Base-by-base conservation (phyloP, 2,113 vertebrate genomes). In the Dipodomys spectabilis region DNA sequence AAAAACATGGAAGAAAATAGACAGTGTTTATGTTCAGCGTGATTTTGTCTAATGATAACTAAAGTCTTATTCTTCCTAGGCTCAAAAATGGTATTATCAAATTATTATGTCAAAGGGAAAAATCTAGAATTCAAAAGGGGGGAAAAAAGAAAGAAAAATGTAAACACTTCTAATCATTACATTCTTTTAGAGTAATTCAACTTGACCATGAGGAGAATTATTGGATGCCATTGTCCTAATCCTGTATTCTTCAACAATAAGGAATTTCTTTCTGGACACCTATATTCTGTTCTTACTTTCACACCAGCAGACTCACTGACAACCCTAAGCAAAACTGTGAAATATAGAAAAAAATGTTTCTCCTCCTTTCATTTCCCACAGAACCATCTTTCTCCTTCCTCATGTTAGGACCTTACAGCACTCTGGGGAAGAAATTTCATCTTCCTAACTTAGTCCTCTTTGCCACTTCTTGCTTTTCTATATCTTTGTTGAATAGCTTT, bases 21-120 rank as follows among this genome's bases (percentile, higher is more conserved):
- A 97, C 94, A 98, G 94, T 97, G 98, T 98, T 98, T 98, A 98
- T 97, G 98, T 98, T 98, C 98, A 97, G 97, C 68, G 94, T 96
- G 97, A 98, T 98, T 98, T 97, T 96, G 96, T 96, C 97, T 97
- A 97, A 97, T 95, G 92, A 97, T 96, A 96, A 97, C 97, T 96
- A 98, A 98, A 97, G 96, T 94, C 98, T 96, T 97, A 91, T 95
- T 95, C 96, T 94, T 97, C 96, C 92, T 95, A 0, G 84, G 94
- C 49, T 72, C 78, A 95, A 89, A 95, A 97, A 35, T 91, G 90
- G 82, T 95, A 87, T 95, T 96, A 94, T 97, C 98, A 97, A 97
- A 97, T 97, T 97, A 95, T 97, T 97, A 95, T 96, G 97, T 97
- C 97, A 95, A 97, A 97, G 77, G 7, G 4, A 91, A 95, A 83